Percentiles rank a stretch among this genome's conserved stretches.
Conservation (phyloP, 2,113 vertebrate species). For the Cardinalis cardinalis region DNA sequence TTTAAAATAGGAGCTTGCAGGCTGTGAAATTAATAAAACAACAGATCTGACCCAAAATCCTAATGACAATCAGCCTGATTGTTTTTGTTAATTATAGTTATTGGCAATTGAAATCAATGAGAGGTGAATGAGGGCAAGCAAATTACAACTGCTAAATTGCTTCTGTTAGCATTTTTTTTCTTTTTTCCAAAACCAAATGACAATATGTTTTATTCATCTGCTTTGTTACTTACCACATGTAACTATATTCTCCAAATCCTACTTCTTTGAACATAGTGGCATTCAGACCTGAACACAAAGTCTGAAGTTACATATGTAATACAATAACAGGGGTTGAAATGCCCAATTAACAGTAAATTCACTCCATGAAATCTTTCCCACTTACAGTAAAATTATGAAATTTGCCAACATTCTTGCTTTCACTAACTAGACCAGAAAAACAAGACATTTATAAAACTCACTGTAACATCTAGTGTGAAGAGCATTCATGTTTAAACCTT, state of each 20-base stretch:
- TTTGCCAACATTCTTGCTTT: background rate
- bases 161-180: slow-evolving; percentile 39
- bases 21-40: slow-evolving; percentile 62
- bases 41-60: slow-evolving; percentile 64
- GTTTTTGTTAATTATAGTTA: slow-evolving; percentile 61
- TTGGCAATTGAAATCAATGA: slow-evolving; percentile 60
- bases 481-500: background rate
- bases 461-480: background rate
- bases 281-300: slow-evolving; percentile 56
- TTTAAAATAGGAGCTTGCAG: slow-evolving; percentile 63
- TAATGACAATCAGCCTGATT: slow-evolving; percentile 66
- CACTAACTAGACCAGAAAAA: background rate
- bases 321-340: background rate
- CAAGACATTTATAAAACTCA: background rate
- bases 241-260: slow-evolving; percentile 62
- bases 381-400: background rate
- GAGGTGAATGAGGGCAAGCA: slow-evolving; percentile 41
- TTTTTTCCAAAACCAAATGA: background rate
- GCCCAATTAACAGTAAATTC: background rate
- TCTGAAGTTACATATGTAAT: slow-evolving; percentile 19
- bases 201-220: slow-evolving; percentile 35
- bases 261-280: slow-evolving; percentile 23
- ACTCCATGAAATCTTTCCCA: background rate
- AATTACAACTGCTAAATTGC: slow-evolving; percentile 51
- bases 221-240: slow-evolving; percentile 67